Evolutionary conservation across 2,888 invertebrate genomes (phyloP).

Genomic region (Rugalucina vietnamica): DNA sequence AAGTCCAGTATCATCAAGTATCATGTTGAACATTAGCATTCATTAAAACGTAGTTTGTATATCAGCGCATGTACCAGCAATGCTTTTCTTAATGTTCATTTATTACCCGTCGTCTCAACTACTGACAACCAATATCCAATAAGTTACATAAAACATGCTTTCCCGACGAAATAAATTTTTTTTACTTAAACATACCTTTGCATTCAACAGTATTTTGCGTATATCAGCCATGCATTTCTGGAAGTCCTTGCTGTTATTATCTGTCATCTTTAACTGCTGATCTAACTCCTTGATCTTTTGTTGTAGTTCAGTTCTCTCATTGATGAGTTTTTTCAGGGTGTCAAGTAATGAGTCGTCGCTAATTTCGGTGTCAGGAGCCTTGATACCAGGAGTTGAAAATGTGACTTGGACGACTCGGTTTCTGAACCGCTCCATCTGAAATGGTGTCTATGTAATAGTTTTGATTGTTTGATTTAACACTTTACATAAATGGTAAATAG

Average conservation of each 20-base stretch:
- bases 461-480: too few species aligned
- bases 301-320: slow-evolving; percentile 76
- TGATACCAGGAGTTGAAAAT: slow-evolving; percentile 81
- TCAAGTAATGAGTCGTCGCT: slow-evolving; percentile 81
- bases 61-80: too few species aligned
- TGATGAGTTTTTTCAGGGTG: slow-evolving; percentile 78
- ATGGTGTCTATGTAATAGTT: too few species aligned
- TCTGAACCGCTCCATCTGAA: slow-evolving; percentile 82
- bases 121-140: too few species aligned
- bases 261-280: slow-evolving; percentile 71
- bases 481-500: too few species aligned
- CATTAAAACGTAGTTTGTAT: too few species aligned
- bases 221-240: slow-evolving; percentile 74
- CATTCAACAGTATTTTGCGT: slow-evolving; percentile 74
- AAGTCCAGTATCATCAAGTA: too few species aligned
- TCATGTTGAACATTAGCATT: too few species aligned
- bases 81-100: too few species aligned
- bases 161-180: neutral
- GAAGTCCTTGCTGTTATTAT: slow-evolving; percentile 71
- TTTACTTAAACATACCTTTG: slow-evolving; percentile 79
- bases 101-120: too few species aligned
- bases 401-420: slow-evolving; percentile 81
- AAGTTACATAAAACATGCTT: too few species aligned
- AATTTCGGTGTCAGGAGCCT: slow-evolving; percentile 79
- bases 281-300: slow-evolving; percentile 75